phyloP scores from a whole-genome alignment of 2,888 invertebrate genomes.

The Nowickia ferox region DNA sequence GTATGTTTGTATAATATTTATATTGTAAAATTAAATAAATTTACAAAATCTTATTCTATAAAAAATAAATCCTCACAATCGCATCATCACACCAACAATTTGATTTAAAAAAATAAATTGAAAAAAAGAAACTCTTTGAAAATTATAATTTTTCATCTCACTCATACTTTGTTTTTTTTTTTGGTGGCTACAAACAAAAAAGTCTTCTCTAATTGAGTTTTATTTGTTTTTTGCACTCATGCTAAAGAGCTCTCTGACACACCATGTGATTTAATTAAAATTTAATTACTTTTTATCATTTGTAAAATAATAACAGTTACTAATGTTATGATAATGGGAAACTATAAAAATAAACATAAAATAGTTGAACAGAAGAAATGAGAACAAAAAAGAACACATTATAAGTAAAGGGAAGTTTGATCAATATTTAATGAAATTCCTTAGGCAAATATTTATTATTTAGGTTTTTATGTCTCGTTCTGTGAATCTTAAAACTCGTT shows the following conservation, averaged over 20 bases:
- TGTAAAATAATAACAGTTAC: conserved; percentile 34
- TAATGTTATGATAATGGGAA: conserved; percentile 41
- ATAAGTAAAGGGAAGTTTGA: conserved; percentile 24
- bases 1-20: too few species aligned
- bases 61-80: conserved; percentile 29
- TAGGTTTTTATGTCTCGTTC: conserved; percentile 1
- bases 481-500: conserved; percentile 26
- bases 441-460: conserved; percentile 65
- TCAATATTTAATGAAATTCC: conserved; percentile 67
- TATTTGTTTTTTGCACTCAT: conserved; percentile 10
- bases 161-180: conserved; percentile 18
- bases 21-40: conserved; percentile 29
- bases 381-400: not conserved
- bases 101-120: not conserved
- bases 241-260: conserved; percentile 17
- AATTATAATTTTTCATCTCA: conserved; percentile 43
- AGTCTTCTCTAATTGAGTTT: not conserved
- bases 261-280: conserved; percentile 53
- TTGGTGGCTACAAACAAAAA: not conserved
- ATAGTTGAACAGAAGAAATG: conserved; percentile 10
- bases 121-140: not conserved
- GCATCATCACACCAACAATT: conserved; percentile 15
- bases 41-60: conserved; percentile 32
- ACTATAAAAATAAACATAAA: conserved; percentile 31
- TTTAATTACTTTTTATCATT: conserved; percentile 56